Evolutionary conservation across 2,113 vertebrate genomes (phyloP), one percentile per base, ranked within the genome.

Genomic region (Marcusenius ussheri): DNA sequence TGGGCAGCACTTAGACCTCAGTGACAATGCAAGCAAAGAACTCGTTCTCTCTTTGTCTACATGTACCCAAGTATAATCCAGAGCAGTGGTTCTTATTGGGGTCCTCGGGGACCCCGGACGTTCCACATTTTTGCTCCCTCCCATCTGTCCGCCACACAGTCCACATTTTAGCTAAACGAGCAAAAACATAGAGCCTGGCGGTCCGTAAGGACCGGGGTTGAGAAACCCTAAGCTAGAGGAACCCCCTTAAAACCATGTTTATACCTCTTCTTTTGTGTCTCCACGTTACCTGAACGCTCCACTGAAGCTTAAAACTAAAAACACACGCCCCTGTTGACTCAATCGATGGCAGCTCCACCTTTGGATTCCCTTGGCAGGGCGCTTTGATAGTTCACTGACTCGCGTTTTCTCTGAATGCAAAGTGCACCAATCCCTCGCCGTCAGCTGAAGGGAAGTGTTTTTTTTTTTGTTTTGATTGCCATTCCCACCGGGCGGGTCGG

Each of bases 381-480:
- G 53, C 94, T 95, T 95, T 95, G 93, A 95, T 95, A 94, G 91
- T 94, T 94, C 93, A 94, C 89, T 94, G 93, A 93, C 94, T 93
- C 74, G 4, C 74, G 31, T 93, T 92, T 93, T 92, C 91, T 90
- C 87, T 90, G 74, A 80, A 80, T 39, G 35, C 74, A 80, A 39
- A 39, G 74, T 19, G 31, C 74, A 80, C 35, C 74, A 80, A 80
- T 80, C 74, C 74, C 74, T 80, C 5, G 35, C 74, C 35, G 15
- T 0, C 31, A 19, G 74, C 74, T 42, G 35, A 80, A 35, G 35
- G 74, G 31, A 80, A 80, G 35, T 5, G 89, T 84, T 62, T 49
- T 77, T 83, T 92, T 91, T 91, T 88, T 89, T 83, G 45, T 91
- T 91, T 88, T 92, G 92, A 93, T 94, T 91, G 91, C 88, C 77